Conservation (phyloP, 2,113 vertebrate species). For the Cephalopterus ornatus region DNA sequence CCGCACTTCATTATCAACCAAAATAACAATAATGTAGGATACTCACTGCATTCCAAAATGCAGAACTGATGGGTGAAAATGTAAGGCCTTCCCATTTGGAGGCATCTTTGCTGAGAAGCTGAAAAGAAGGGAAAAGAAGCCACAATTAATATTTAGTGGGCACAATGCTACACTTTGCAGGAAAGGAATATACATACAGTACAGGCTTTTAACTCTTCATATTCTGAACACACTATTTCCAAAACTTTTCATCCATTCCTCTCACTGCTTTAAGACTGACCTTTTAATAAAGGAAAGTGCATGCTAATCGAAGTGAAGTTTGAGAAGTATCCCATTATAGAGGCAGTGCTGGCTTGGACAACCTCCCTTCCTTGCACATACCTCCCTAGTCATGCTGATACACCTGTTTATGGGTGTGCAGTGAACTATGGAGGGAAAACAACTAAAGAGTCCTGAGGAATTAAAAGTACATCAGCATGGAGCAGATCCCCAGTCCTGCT, state of each 20-base stretch:
- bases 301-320: background rate
- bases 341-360: background rate
- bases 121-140: constrained; percentile 22
- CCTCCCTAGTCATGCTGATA: background rate
- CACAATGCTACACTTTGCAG: background rate
- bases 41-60: constrained; percentile 97
- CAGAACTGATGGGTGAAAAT: constrained; percentile 88
- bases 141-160: background rate
- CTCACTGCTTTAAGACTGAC: accelerated
- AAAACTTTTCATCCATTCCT: background rate
- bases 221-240: background rate
- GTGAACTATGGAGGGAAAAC: background rate
- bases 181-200: background rate
- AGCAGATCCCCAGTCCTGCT: background rate
- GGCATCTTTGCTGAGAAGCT: constrained; percentile 85
- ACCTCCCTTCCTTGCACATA: background rate
- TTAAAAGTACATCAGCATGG: accelerated
- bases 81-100: constrained; percentile 81
- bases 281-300: background rate
- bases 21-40: background rate
- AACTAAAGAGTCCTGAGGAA: background rate
- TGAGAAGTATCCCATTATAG: background rate
- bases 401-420: background rate
- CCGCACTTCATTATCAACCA: background rate
- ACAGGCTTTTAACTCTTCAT: background rate